Base-by-base conservation (phyloP, 2,888 invertebrate genomes). In the Sesia apiformis region DNA sequence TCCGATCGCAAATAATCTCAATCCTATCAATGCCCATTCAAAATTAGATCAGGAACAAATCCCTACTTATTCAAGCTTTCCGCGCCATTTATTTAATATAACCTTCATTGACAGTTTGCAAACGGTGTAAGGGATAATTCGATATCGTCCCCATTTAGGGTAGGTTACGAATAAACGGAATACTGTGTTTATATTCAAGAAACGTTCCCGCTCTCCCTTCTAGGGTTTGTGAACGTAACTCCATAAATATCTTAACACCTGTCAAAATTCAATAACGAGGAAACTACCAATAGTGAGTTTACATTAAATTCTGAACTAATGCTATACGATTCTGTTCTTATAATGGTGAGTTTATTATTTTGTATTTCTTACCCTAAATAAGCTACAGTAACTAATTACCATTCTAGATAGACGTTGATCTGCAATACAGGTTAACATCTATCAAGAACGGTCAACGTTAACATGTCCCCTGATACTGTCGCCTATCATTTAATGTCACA, bases 81-180 rank as follows among this genome's bases (percentile, higher is more conserved):
- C 55, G 51, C 55, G 54, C 60, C 61, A 60, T 60, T 62, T 60
- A 61, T 63, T 62, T 58, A 60, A 58, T 61, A 63, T 54, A 59
- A 52, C 52, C 40, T 57, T 58, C 56, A 61, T 62, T 62, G 63
- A 56, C 62, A 63, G 57, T 57, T 63, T 43, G 55, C 58, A 57
- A 62, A 62, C 56, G 58, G 57, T 53, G 55, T 52, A 49, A 52
- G 61, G 61, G 61, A 60, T 64, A 64, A 66, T 64, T 61, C 57
- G 62, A 62, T 65, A 61, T 60, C 59, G 55, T 40, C 52, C 57
- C 60, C 60, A 60, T 64, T 56, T 56, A 58, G 62, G 62, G 56
- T 61, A 58, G 58, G 57, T 60, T 57, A 54, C 57, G 58, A 55
- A 60, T 61, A 61, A 58, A 58, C 59, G 56, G 55, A 52, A 57